Percentiles rank a stretch among this genome's conserved stretches.
Conservation (phyloP, 2,888 invertebrate genomes). For the Proisotoma minuta region DNA sequence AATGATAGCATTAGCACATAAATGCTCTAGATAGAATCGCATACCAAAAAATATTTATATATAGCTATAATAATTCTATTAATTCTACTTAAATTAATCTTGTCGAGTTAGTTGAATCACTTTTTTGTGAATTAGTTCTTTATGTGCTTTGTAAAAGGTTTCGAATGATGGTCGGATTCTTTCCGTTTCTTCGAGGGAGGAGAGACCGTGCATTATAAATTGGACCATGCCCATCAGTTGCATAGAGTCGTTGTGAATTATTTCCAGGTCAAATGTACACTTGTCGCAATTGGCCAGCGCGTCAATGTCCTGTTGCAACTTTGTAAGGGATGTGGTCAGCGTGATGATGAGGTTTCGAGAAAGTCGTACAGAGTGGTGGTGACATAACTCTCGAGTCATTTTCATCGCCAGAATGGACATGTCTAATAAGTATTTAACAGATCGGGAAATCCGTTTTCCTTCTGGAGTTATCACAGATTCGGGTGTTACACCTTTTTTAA, state of each 20-base stretch:
- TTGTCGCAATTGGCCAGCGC: neutral
- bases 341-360: constrained; percentile 1
- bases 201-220: constrained; percentile 4
- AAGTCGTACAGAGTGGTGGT: constrained; percentile 3
- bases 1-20: no score
- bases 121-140: neutral
- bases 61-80: no score
- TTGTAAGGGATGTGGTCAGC: constrained; percentile 1
- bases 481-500: neutral
- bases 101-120: neutral
- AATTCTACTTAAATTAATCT: no score
- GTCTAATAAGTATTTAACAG: neutral
- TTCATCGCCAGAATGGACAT: neutral
- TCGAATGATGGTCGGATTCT: neutral
- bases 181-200: neutral
- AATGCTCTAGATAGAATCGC: no score
- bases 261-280: neutral
- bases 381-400: neutral
- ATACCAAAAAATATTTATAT: no score
- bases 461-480: neutral
- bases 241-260: neutral
- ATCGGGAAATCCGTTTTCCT: neutral
- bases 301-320: constrained; percentile 7
- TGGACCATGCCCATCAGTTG: constrained; percentile 4
- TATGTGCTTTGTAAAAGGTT: neutral